Base-by-base conservation (phyloP, 2,797 vertebrate species). In the Lepus oiostolus region DNA sequence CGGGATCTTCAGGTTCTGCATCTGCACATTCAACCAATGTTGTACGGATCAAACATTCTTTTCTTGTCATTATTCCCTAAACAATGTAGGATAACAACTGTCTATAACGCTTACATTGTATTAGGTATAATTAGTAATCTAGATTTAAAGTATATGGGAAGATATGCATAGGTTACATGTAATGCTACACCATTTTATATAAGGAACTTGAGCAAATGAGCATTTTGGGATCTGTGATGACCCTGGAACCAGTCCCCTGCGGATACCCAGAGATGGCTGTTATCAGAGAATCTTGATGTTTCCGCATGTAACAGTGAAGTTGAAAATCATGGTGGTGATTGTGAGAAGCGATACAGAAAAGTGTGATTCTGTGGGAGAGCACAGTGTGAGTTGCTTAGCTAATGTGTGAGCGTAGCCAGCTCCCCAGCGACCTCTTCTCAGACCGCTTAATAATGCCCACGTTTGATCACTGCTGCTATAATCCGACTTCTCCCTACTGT, bases 281-380 rank as follows among this genome's bases (percentile, higher is more conserved):
- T 5, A 32, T 19, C 42, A 83, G 81, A 85, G 17, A 77, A 47
- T 52, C 21, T 54, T 90, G 70, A 47, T 35, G 30, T 91, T 92
- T 90, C 32, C 38, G 85, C 42, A 52, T 88, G n/a, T 47, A 74
- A 65, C 30, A 67, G 65, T 93, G 14, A 92, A 77, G 50, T 62
- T 81, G 88, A 63, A 88, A 90, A 77, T 93, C 42, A 42, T 85
- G 85, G 68, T 85, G 76, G 63, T 90, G 62, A 92, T 76, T 24
- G n/a, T 63, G 50, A 80, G 80, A 86, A 67, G 19, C 74, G 35
- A 52, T 62, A 12, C 8, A 81, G 75, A 85, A 62, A 87, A 87
- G 26, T 68, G 85, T 50, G 60, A 76, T 62, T 30, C 83, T 65
- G 47, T 19, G 54, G 21, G 90, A 81, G 75, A 16, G 17, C 26